Conservation (phyloP, 2,888 invertebrate species). For the Pseudococcus longispinus region DNA sequence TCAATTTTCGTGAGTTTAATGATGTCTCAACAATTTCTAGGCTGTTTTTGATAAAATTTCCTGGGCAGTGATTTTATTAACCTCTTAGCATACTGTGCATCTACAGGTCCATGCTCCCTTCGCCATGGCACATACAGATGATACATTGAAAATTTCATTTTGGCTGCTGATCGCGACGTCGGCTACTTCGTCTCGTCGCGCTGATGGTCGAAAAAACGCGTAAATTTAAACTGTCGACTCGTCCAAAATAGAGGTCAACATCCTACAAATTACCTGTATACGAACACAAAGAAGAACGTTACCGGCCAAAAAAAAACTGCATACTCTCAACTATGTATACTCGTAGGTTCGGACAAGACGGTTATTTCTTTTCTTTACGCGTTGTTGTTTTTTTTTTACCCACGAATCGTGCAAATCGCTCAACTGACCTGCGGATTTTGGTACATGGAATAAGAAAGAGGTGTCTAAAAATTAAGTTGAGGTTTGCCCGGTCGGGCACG, state of each 20-base stretch:
- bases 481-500: constrained; percentile 21
- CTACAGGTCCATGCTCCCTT: background rate
- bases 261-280: constrained; percentile 6
- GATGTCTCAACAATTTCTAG: no score
- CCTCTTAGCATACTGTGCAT: background rate
- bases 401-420: constrained; percentile 29
- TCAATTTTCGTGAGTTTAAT: no score
- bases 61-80: no score
- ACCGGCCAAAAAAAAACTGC: constrained; percentile 33
- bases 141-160: background rate
- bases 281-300: constrained; percentile 35
- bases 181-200: background rate
- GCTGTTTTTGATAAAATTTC: no score
- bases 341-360: background rate
- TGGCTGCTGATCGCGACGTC: background rate
- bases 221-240: constrained; percentile 9
- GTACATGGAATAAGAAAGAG: background rate
- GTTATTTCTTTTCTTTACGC: background rate
- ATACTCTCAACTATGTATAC: background rate
- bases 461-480: constrained; percentile 38
- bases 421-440: constrained; percentile 20
- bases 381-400: background rate
- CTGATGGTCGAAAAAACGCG: background rate
- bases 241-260: constrained; percentile 25
- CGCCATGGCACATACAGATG: background rate